Evolutionary conservation across 2,113 vertebrate species (phyloP).

Genomic region (Etia nguti): DNA sequence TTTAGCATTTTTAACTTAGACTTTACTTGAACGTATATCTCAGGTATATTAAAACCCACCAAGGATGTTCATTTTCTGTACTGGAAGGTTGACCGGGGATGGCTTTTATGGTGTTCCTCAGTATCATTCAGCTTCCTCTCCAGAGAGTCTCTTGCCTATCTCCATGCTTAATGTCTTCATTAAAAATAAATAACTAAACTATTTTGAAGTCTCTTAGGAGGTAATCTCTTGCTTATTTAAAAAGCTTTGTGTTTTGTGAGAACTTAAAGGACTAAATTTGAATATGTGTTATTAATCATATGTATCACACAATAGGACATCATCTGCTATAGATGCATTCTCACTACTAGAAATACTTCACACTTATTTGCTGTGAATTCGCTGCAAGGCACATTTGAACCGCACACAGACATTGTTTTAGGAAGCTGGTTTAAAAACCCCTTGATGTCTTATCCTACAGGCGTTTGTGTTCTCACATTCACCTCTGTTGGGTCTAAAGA

Average conservation of each 20-base stretch:
- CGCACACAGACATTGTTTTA: not conserved
- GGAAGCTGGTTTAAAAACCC: not conserved
- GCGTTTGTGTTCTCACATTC: not conserved
- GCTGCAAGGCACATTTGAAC: not conserved
- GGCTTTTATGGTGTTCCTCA: not conserved
- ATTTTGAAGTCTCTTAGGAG: accelerated
- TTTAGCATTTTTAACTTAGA: not conserved
- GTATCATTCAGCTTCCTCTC: not conserved
- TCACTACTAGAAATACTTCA: not conserved
- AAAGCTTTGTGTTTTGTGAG: not conserved
- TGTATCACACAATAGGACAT: not conserved
- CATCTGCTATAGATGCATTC: not conserved
- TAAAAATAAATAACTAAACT: not conserved
- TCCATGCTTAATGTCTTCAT: not conserved
- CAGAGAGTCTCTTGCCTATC: not conserved
- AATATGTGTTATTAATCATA: not conserved
- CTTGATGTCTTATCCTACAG: not conserved
- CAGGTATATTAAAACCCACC: not conserved
- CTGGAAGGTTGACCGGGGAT: not conserved
- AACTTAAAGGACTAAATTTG: not conserved
- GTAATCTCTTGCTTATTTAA: not conserved
- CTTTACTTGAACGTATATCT: not conserved
- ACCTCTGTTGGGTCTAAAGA: not conserved
- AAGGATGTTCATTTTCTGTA: not conserved
- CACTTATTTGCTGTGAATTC: not conserved